A percentile compares a stretch with the other conserved stretches of the same genome.
phyloP scores from a whole-genome alignment of 2,888 invertebrate genomes.

The Trissolcus japonicus region DNA sequence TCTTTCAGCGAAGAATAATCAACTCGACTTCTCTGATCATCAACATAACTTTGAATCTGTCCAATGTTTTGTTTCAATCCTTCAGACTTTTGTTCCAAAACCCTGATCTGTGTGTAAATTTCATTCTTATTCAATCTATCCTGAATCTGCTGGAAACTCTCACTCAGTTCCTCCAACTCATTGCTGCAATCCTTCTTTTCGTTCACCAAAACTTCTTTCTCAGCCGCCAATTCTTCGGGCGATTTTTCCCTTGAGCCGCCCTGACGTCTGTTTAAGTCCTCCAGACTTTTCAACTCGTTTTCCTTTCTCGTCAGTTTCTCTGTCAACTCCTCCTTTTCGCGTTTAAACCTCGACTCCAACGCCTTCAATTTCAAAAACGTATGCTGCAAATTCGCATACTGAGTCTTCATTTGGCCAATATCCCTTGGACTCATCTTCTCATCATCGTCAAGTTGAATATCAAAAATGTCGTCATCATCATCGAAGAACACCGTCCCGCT shows the following conservation, averaged over 20 bases:
- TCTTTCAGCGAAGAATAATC: conserved; percentile 82
- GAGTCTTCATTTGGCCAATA: conserved; percentile 81
- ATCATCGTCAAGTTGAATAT: conserved; percentile 62
- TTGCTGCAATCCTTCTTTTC: conserved; percentile 77
- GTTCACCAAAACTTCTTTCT: conserved; percentile 77
- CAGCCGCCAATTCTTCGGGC: conserved; percentile 77
- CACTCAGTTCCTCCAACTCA: conserved; percentile 77
- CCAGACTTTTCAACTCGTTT: conserved; percentile 80
- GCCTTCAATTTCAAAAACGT: conserved; percentile 58
- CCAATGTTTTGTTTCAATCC: conserved; percentile 83
- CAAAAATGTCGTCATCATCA: conserved; percentile 77
- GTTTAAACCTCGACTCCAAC: conserved; percentile 75
- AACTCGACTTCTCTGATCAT: conserved; percentile 82
- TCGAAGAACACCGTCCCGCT: conserved; percentile 79
- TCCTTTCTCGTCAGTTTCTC: conserved; percentile 82
- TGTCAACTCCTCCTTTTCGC: conserved; percentile 82
- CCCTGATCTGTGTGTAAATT: conserved; percentile 82
- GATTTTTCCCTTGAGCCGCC: conserved; percentile 79
- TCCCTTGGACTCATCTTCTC: conserved; percentile 77
- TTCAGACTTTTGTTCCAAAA: conserved; percentile 83
- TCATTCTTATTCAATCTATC: conserved; percentile 82
- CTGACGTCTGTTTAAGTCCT: conserved; percentile 80
- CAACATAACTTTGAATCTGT: conserved; percentile 82
- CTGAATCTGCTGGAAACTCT: conserved; percentile 79
- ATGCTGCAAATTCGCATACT: conserved; percentile 77